Conservation (phyloP, 1,140 invertebrate species). For the Sitophilus oryzae region DNA sequence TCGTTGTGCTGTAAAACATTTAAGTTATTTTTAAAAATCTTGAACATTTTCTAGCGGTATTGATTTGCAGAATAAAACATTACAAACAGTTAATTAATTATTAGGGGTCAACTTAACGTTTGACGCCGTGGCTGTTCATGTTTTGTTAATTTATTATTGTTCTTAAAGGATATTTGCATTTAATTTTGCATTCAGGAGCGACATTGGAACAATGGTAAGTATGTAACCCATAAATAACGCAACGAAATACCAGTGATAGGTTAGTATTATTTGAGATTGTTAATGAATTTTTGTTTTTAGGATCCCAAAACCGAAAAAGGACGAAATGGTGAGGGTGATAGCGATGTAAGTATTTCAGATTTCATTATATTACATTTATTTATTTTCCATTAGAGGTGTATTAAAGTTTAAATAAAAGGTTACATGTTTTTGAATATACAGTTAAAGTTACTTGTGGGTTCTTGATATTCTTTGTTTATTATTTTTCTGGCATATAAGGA, state of each 20-base stretch:
- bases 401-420: too few relatives aligned
- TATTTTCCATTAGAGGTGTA: too few relatives aligned
- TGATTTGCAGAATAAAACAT: neutral
- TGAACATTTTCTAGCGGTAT: neutral
- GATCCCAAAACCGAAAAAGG: constrained; percentile 37
- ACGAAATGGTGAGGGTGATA: constrained; percentile 35
- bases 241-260: constrained; percentile 11
- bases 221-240: neutral
- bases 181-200: constrained; percentile 9
- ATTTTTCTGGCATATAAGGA: too few relatives aligned
- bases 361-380: too few relatives aligned
- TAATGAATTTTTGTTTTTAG: constrained; percentile 32
- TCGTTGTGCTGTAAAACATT: neutral
- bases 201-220: constrained; percentile 2
- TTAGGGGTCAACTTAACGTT: constrained; percentile 9
- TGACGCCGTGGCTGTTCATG: constrained; percentile 41
- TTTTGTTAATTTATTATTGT: constrained; percentile 37
- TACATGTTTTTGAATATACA: too few relatives aligned
- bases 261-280: constrained; percentile 22
- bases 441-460: too few relatives aligned
- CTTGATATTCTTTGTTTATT: too few relatives aligned
- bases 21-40: neutral
- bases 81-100: neutral
- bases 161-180: constrained; percentile 14
- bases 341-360: constrained; percentile 36